phyloP scores from a whole-genome alignment of 2,888 invertebrate species.

The Platerodrilus igneus region DNA sequence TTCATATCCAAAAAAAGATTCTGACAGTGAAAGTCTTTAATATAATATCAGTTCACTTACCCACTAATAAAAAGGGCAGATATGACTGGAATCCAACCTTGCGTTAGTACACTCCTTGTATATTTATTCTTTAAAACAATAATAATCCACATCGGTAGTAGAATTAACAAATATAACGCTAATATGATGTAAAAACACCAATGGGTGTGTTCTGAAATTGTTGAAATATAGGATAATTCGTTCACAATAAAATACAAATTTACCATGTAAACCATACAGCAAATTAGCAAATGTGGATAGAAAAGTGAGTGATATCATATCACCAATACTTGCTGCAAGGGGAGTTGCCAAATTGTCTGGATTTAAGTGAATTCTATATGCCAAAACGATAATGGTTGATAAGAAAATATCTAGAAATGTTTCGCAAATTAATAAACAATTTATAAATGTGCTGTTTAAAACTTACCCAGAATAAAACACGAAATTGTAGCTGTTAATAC shows the following conservation, averaged over 20 bases:
- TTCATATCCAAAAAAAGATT: too few relatives aligned
- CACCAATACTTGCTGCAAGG: conserved; percentile 92
- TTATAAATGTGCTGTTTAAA: too few relatives aligned
- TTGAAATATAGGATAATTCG: conserved; percentile 11
- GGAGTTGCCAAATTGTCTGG: conserved; percentile 98
- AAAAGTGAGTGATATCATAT: conserved; percentile 85
- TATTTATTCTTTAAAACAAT: conserved; percentile 82
- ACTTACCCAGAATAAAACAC: conserved; percentile 81
- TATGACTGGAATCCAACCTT: conserved; percentile 94
- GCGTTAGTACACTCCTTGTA: conserved; percentile 78
- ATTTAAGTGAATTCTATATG: conserved; percentile 80
- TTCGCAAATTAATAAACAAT: conserved; percentile 25
- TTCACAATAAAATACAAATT: conserved; percentile 26
- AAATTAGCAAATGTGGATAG: conserved; percentile 78
- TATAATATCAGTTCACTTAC: conserved; percentile 54
- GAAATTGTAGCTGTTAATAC: conserved; percentile 89
- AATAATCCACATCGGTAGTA: conserved; percentile 78
- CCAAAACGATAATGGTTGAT: conserved; percentile 83
- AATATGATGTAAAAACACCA: conserved; percentile 78
- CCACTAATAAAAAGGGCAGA: conserved; percentile 93
- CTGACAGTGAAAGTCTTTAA: too few relatives aligned
- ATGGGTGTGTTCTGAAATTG: conserved; percentile 55
- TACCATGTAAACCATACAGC: conserved; percentile 66
- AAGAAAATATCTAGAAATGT: conserved; percentile 71
- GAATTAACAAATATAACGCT: conserved; percentile 41